Conservation (phyloP, 2,113 vertebrate species). For the Sebastes fasciatus region DNA sequence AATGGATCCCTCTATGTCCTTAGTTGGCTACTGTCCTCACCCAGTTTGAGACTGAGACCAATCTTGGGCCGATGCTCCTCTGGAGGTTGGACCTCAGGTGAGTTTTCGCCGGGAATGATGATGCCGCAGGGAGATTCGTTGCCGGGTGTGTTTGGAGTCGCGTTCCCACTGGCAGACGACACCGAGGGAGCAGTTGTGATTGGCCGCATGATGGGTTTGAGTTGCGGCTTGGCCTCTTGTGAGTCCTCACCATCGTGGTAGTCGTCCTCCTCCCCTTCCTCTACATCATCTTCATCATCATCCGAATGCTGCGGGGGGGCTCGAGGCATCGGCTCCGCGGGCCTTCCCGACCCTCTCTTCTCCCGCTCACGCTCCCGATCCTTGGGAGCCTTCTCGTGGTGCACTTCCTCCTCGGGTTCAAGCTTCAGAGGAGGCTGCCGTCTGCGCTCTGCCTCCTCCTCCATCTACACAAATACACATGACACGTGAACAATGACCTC, state of each 20-base stretch:
- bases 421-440: constrained; percentile 94
- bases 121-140: constrained; percentile 98
- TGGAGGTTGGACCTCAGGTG: constrained; percentile 91
- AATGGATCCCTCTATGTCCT: accelerated
- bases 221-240: constrained; percentile 92
- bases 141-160: constrained; percentile 93
- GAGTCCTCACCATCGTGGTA: constrained; percentile 90
- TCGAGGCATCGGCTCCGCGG: constrained; percentile 75
- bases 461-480: constrained; percentile 86
- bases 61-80: constrained; percentile 97
- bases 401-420: constrained; percentile 90
- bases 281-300: constrained; percentile 89
- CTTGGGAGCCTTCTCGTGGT: constrained; percentile 80
- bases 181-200: constrained; percentile 97
- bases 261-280: constrained; percentile 91
- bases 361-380: constrained; percentile 86
- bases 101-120: constrained; percentile 98
- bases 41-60: constrained; percentile 96
- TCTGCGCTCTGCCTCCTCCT: constrained; percentile 95
- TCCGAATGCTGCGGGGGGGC: constrained; percentile 84
- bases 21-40: constrained; percentile 67
- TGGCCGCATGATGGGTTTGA: constrained; percentile 94
- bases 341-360: constrained; percentile 79
- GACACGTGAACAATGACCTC: neutral
- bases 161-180: constrained; percentile 97